phyloP scores from a whole-genome alignment of 2,113 vertebrate genomes.

The Gallinago jamesoni region DNA sequence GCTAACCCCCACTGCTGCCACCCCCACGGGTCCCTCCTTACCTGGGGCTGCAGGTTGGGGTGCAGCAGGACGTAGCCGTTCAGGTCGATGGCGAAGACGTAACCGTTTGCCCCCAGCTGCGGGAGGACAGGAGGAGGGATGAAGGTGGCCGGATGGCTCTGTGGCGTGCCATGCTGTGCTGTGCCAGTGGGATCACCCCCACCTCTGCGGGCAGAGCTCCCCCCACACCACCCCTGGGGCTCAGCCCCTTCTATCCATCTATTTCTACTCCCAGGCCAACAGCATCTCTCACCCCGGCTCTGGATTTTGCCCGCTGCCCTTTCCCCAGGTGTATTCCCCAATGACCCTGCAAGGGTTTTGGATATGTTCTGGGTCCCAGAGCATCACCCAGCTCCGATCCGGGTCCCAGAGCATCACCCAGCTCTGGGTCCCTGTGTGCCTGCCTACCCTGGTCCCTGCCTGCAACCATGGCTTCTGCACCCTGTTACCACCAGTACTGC shows the following conservation, averaged over 20 bases:
- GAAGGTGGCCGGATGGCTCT: background rate
- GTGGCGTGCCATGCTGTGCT: rapidly evolving
- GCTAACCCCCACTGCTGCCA: rapidly evolving
- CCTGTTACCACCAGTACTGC: background rate
- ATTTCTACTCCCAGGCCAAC: background rate
- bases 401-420: background rate
- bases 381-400: background rate
- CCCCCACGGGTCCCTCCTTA: background rate
- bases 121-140: background rate
- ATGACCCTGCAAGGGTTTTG: background rate
- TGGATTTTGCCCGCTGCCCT: background rate
- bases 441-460: background rate
- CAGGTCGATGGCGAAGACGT: slow-evolving; percentile 82
- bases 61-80: slow-evolving; percentile 85
- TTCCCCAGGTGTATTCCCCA: background rate
- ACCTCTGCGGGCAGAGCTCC: background rate
- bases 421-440: background rate
- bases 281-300: background rate
- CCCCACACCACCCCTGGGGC: rapidly evolving
- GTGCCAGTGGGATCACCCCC: background rate
- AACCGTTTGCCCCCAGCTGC: slow-evolving; percentile 92
- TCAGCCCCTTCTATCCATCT: background rate
- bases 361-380: background rate
- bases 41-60: slow-evolving; percentile 89
- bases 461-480: background rate